Conservation (phyloP, 1,140 invertebrate genomes). For the Hylaeus volcanicus region DNA sequence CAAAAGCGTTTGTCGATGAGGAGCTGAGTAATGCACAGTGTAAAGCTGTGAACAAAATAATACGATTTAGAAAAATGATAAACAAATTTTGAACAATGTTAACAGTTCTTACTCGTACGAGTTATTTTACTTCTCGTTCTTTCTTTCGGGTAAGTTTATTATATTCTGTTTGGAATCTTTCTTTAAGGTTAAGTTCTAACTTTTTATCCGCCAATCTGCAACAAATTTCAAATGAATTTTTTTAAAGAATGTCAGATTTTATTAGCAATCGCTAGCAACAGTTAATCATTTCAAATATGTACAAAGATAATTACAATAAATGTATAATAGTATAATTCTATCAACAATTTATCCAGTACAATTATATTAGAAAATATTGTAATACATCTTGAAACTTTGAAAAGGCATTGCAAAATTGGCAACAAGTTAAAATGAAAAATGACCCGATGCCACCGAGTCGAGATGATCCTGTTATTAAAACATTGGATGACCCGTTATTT, state of each 20-base stretch:
- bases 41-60: no score
- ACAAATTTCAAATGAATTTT: neutral
- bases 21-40: no score
- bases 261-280: no score
- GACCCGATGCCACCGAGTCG: constrained; percentile 78
- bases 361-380: neutral
- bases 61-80: no score
- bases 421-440: constrained; percentile 53
- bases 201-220: neutral
- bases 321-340: neutral
- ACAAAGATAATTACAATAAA: neutral
- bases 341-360: neutral
- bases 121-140: neutral
- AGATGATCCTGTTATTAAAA: constrained; percentile 85
- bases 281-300: neutral
- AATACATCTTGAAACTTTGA: neutral
- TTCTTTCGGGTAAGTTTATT: neutral
- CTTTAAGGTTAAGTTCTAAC: neutral
- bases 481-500: constrained; percentile 87
- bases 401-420: constrained; percentile 51
- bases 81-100: constrained; percentile 8
- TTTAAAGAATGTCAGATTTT: no score
- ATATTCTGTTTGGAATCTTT: neutral
- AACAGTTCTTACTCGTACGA: neutral
- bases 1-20: no score